These are phyloP conservation scores for Desmodus rotundus DNA, from an alignment of 2,113 vertebrate genomes.

Conservation along the genomic window DNA sequence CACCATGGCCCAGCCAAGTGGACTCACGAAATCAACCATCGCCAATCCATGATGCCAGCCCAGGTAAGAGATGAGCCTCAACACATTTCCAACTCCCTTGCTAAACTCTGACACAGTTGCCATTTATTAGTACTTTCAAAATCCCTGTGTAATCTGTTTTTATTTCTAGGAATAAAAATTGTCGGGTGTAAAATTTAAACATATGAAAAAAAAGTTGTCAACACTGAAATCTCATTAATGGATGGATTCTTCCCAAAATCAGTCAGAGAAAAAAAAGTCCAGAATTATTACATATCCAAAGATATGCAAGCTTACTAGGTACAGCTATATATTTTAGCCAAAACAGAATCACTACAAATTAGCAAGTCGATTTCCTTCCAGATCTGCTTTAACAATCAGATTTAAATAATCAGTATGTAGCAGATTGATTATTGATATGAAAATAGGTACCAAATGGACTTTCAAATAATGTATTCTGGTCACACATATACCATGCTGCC, in stretches of 20 bases:
- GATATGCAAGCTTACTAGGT: background rate
- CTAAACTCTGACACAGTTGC: background rate
- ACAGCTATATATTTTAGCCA: background rate
- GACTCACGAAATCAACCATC: background rate
- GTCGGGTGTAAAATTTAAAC: slow-evolving; percentile 33
- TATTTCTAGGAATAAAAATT: slow-evolving; percentile 18
- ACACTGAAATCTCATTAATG: slow-evolving; percentile 20
- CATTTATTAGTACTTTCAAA: slow-evolving; percentile 21
- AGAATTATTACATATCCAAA: slow-evolving; percentile 18
- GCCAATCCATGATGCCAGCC: background rate
- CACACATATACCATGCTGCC: background rate
- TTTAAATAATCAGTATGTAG: slow-evolving; percentile 11
- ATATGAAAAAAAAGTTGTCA: slow-evolving; percentile 3
- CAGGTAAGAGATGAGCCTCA: background rate
- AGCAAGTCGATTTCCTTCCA: background rate
- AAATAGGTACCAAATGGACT: slow-evolving; percentile 20
- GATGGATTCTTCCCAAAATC: background rate
- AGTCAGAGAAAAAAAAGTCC: background rate
- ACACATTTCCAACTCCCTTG: background rate
- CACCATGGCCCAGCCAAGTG: background rate
- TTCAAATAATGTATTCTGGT: background rate
- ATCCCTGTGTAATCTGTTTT: background rate
- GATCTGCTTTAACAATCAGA: slow-evolving; percentile 12
- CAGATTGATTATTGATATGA: slow-evolving; percentile 9
- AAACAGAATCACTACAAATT: background rate